A percentile compares a stretch with the other conserved stretches of the same genome.
Conservation (phyloP, 1,140 invertebrate species). For the Drosophila sucinea region DNA sequence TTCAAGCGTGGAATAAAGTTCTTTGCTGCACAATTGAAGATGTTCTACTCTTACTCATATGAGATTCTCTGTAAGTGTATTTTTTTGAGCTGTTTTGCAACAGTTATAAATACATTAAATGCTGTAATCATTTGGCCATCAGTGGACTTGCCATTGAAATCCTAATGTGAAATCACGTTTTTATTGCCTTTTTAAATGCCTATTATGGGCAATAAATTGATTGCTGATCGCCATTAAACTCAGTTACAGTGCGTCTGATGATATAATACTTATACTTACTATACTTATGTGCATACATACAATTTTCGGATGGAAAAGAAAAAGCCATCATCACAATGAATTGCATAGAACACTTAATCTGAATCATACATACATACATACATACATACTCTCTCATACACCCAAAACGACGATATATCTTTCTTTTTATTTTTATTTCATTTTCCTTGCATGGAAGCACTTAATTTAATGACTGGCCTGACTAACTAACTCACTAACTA, state of each 20-base stretch:
- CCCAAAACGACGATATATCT: not conserved
- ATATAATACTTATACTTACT: not conserved
- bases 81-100: slow-evolving; percentile 22
- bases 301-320: not conserved
- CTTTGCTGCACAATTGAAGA: not conserved
- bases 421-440: slow-evolving; percentile 6
- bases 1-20: not conserved
- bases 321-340: not conserved
- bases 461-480: slow-evolving; percentile 65
- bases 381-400: not conserved
- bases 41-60: not conserved
- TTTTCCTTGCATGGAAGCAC: slow-evolving; percentile 41
- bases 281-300: not conserved
- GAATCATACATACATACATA: not conserved
- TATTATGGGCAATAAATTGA: slow-evolving; percentile 2
- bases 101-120: slow-evolving; percentile 24
- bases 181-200: not conserved
- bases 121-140: not conserved
- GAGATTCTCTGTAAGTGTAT: not conserved
- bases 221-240: not conserved
- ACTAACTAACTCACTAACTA: slow-evolving; percentile 35
- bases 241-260: not conserved
- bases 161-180: not conserved
- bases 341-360: slow-evolving; percentile 3
- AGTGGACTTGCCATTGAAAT: slow-evolving; percentile 1